Conservation (phyloP, 2,797 vertebrate species). For the Scarus forsteni region DNA sequence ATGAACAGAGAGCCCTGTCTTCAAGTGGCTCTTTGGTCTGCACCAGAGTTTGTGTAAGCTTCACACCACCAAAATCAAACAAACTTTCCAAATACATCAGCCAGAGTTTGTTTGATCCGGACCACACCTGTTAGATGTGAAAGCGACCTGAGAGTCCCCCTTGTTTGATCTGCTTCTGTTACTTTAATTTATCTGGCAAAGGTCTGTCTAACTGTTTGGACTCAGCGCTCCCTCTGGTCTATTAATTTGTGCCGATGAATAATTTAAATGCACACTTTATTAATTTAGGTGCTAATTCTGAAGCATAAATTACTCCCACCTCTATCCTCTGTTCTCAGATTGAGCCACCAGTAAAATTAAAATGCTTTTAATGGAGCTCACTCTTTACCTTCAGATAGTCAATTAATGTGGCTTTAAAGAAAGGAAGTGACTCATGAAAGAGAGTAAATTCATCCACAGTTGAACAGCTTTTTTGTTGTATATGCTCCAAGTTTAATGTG, state of each 20-base stretch:
- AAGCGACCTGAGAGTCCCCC: too few relatives aligned
- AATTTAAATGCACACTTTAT: conserved; percentile 25
- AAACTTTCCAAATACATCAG: too few relatives aligned
- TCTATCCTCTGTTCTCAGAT: not conserved
- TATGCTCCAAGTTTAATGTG: not conserved
- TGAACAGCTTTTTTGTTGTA: not conserved
- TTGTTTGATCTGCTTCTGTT: not conserved
- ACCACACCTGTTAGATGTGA: too few relatives aligned
- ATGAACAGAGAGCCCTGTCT: too few relatives aligned
- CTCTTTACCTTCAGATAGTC: conserved; percentile 3
- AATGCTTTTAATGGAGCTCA: conserved; percentile 3
- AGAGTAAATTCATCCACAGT: not conserved
- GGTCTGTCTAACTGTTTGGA: conserved; percentile 12
- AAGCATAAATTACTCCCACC: conserved; percentile 1
- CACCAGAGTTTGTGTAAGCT: too few relatives aligned
- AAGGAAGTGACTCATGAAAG: not conserved
- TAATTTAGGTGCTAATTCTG: conserved; percentile 20
- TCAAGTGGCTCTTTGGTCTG: too few relatives aligned
- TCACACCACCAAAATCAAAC: too few relatives aligned
- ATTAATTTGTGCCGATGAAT: conserved; percentile 33
- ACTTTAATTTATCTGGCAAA: not conserved
- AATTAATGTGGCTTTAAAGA: not conserved
- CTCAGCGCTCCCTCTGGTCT: conserved; percentile 6
- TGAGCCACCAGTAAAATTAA: conserved; percentile 3
- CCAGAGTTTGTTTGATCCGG: too few relatives aligned